Conservation (phyloP, 2,888 invertebrate species). For the Apodemia arnacis region DNA sequence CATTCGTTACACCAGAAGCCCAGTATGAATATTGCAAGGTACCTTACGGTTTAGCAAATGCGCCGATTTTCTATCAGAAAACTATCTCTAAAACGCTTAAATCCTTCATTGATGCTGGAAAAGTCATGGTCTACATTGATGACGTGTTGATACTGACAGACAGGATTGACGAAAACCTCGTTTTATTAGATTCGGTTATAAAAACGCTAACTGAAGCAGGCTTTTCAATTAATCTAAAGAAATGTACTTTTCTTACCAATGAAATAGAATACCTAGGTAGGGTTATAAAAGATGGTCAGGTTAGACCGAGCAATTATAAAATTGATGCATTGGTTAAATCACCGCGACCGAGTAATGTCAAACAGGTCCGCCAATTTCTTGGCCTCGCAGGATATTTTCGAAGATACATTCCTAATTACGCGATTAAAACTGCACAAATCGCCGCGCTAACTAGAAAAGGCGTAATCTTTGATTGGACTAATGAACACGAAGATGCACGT, state of each 20-base stretch:
- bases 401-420: slow-evolving; percentile 21
- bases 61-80: too few relatives aligned
- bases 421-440: background rate
- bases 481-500: too few relatives aligned
- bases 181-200: slow-evolving; percentile 16
- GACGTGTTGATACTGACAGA: background rate
- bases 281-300: slow-evolving; percentile 27
- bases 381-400: slow-evolving; percentile 33
- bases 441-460: too few relatives aligned
- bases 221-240: slow-evolving; percentile 35
- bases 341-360: background rate
- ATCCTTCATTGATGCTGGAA: too few relatives aligned
- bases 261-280: slow-evolving; percentile 41
- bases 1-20: background rate
- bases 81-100: too few relatives aligned
- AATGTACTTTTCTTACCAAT: slow-evolving; percentile 24
- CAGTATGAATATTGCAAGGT: background rate
- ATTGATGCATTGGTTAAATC: background rate
- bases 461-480: too few relatives aligned
- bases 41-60: too few relatives aligned
- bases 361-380: slow-evolving; percentile 11
- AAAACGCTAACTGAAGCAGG: slow-evolving; percentile 14
- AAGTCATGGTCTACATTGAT: slow-evolving; percentile 4
- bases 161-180: slow-evolving; percentile 1
- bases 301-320: slow-evolving; percentile 14